Evolutionary conservation across 2,888 invertebrate species (phyloP).

Genomic region (Amphipyra berbera): DNA sequence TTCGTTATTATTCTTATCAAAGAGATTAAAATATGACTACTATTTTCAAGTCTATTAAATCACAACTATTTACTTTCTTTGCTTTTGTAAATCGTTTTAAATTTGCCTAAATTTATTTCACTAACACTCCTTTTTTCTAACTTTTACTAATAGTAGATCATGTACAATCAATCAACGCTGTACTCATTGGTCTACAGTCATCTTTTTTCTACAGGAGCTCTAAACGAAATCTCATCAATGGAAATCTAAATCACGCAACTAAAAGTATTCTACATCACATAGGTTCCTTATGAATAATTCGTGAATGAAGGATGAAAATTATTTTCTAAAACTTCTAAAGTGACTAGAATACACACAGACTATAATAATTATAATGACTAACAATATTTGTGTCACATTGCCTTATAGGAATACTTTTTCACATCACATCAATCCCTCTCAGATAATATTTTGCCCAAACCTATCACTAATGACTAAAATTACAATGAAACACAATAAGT

Average conservation of each 20-base stretch:
- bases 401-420: background rate
- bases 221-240: too few relatives aligned
- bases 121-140: too few relatives aligned
- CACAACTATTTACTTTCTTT: conserved; percentile 18
- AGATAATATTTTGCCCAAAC: conserved; percentile 52
- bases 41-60: conserved; percentile 5
- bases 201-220: too few relatives aligned
- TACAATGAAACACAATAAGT: conserved; percentile 41
- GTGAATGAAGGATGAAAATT: background rate
- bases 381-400: background rate
- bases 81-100: too few relatives aligned
- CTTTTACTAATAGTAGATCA: too few relatives aligned
- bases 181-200: too few relatives aligned
- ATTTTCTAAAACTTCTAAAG: conserved; percentile 7
- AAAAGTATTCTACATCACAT: conserved; percentile 5
- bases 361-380: conserved; percentile 1
- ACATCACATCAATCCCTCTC: background rate
- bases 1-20: background rate
- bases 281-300: background rate
- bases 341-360: conserved; percentile 1
- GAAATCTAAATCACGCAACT: background rate
- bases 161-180: too few relatives aligned
- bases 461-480: conserved; percentile 40
- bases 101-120: too few relatives aligned
- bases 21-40: too few relatives aligned